Conservation (phyloP, 2,888 invertebrate species). For the Microctonus brassicae region DNA sequence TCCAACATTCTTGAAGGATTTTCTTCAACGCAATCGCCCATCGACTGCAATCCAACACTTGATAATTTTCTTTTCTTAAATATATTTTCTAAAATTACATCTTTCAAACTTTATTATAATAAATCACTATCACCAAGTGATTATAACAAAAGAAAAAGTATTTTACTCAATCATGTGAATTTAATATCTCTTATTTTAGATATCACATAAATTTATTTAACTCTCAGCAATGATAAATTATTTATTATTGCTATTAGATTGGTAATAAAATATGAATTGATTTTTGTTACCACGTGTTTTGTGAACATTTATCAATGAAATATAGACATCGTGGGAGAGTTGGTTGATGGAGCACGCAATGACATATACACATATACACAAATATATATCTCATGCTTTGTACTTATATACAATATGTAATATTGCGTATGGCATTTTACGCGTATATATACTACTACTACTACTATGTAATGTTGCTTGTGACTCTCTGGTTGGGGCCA, state of each 20-base stretch:
- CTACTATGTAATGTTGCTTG: constrained; percentile 2
- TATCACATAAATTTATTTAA: no score
- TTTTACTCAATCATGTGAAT: no score
- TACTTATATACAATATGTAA: background rate
- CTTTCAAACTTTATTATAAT: background rate
- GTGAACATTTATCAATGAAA: background rate
- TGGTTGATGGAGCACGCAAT: background rate
- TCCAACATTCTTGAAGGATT: constrained; percentile 32
- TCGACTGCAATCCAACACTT: constrained; percentile 20
- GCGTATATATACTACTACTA: background rate
- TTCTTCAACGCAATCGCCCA: constrained; percentile 15
- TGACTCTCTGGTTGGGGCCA: background rate
- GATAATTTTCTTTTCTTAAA: background rate
- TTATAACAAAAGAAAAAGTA: no score
- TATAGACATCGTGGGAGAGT: background rate
- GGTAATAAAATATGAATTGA: no score
- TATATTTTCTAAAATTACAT: background rate
- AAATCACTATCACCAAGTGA: background rate
- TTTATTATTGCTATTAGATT: no score
- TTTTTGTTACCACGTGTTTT: background rate
- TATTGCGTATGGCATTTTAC: background rate
- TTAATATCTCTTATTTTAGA: no score
- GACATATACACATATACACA: background rate
- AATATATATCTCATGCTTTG: background rate
- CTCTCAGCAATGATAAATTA: no score